Evolutionary conservation across 2,797 vertebrate species (phyloP), one percentile per base, ranked within the genome.

Genomic region (Pampus argenteus): DNA sequence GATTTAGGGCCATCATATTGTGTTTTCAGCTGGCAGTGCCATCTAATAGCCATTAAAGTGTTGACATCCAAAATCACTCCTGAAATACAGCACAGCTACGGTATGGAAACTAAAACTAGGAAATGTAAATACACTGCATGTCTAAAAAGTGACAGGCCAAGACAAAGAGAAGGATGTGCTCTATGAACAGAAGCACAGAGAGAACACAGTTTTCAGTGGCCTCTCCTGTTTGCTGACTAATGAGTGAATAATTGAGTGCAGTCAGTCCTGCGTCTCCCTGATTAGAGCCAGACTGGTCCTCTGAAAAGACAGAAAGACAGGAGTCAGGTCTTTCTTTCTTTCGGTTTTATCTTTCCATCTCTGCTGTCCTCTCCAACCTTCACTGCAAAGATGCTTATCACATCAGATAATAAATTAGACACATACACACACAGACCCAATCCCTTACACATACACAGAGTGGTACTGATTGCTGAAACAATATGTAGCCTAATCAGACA

Each of bases 251-350:
- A 91, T 86, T 87, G 87, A 90, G 85, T 77, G 76, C 69, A 49
- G 81, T 78, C 74, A 60, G 81, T 78, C 76, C 87, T 71, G 71
- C 50, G 76, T 84, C 84, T 90, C 67, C 79, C 81, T 88, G 85
- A 92, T 92, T 91, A 90, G 86, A 89, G 84, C 74, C 78, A 90
- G 74, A 81, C 83, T 31, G 78, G 76, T 85, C 71, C 89, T 85
- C 83, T 90, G 88, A 93, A 93, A 89, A 84, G 88, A 80, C 78
- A 76, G 83, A 91, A 95, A 94, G 86, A 84, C 81, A 93, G 77
- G 87, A 94, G 91, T 93, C 91, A 92, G 90, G 93, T 86, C 86
- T 93, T 94, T 91, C 83, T 92, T 85, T 81, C 82, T 92, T 56
- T 89, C 79, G 48, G 61, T 76, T 79, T 79, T 89, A 91, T 91